Base-by-base conservation (phyloP, 2,888 invertebrate species). In the Listrodromus nycthemerus region DNA sequence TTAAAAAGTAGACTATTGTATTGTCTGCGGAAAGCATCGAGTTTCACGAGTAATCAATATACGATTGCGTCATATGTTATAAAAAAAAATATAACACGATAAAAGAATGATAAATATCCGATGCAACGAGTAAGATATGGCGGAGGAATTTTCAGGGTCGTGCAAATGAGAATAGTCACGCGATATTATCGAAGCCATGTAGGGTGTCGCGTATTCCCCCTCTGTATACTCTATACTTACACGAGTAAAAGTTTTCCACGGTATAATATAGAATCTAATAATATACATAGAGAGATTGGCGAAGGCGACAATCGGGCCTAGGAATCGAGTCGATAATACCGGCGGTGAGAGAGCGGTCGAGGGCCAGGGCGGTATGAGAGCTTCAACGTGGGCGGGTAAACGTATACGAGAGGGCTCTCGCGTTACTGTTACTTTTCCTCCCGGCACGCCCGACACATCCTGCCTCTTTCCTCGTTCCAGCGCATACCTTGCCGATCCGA, bases 341-440 rank as follows among this genome's bases (percentile, higher is more conserved):
- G 75, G 82, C 80, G 77, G 55, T 55, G 55, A 55, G 21, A 55
- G 55, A 55, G 55, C 55, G 55, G 21, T 21, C 55, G 24, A 10
- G 7, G 55, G 55, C 21, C 55, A 55, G 77, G 83, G 71, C 27
- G 71, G 66, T 48, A 30, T 50, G 50, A 65, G 75, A 61, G 7
- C 30, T 67, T 69, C 85, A 70, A 83, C 86, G 87, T 87, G 86
- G 87, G 87, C 87, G 87, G 86, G 78, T 86, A 74, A 85, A 76
- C 41, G 77, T 74, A 76, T 82, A 85, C 83, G 80, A 76, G 75
- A 82, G 71, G 81, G 82, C 75, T 84, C 75, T 84, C 82, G 78
- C 77, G 87, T 90, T 89, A 90, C 90, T 90, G 89, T 90, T 91
- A 90, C 89, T 90, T 90, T 88, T 89, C 88, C 88, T 89, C 87